These are phyloP conservation scores for Phalloptychus januarius DNA, from an alignment of 2,797 vertebrate species.

Conservation along the genomic window DNA sequence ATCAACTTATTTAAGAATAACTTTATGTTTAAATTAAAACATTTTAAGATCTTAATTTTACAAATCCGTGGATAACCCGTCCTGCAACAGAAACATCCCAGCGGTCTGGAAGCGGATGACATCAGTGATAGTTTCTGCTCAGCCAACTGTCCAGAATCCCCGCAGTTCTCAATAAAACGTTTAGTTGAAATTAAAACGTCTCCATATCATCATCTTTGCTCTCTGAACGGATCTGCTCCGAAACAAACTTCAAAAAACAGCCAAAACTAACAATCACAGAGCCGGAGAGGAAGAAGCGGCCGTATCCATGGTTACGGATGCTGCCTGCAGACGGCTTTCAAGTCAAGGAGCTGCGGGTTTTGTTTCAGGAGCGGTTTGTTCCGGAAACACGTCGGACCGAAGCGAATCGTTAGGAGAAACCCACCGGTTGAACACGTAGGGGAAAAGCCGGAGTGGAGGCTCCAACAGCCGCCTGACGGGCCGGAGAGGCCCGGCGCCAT, in stretches of 20 bases:
- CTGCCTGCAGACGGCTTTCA: slow-evolving; percentile 23
- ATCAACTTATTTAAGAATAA: too few species aligned
- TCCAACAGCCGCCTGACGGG: slow-evolving; percentile 32
- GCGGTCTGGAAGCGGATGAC: neutral
- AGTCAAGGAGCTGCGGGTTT: slow-evolving; percentile 14
- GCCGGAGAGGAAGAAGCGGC: slow-evolving; percentile 18
- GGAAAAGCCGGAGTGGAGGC: neutral
- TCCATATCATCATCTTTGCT: neutral
- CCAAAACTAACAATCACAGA: slow-evolving; percentile 10
- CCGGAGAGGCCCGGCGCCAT: slow-evolving; percentile 38
- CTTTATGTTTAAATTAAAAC: too few species aligned
- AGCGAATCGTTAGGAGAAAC: neutral
- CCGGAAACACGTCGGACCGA: slow-evolving; percentile 13
- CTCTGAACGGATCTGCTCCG: slow-evolving; percentile 5
- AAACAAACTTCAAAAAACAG: slow-evolving; percentile 5
- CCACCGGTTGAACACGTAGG: neutral
- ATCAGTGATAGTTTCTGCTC: slow-evolving; percentile 21
- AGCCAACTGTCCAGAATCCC: slow-evolving; percentile 26
- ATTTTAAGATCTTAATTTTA: too few species aligned
- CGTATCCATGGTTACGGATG: slow-evolving; percentile 48
- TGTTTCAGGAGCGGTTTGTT: slow-evolving; percentile 16
- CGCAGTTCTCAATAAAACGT: slow-evolving; percentile 11
- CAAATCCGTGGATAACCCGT: too few species aligned
- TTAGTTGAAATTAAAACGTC: neutral
- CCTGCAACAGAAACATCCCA: neutral